Percentiles rank a stretch among this genome's conserved stretches.
These are phyloP conservation scores for Cylas formicarius DNA, from an alignment of 1,140 invertebrate genomes.

Conservation along the genomic window DNA sequence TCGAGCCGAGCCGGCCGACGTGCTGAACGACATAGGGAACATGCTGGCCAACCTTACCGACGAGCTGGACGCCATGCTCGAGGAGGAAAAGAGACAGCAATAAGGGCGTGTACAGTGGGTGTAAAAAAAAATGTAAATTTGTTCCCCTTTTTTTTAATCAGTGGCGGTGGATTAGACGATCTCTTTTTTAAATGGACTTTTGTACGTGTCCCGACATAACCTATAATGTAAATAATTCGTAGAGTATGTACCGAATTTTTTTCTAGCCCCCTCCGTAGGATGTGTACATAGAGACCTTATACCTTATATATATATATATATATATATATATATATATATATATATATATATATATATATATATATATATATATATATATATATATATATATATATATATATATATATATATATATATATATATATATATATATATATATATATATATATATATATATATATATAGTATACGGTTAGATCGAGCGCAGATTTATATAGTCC, in stretches of 20 bases:
- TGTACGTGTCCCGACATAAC: not conserved
- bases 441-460: too few relatives aligned
- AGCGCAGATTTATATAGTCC: too few relatives aligned
- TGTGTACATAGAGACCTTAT: not conserved
- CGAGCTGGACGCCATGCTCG: slow-evolving; percentile 89
- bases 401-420: too few relatives aligned
- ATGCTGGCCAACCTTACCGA: slow-evolving; percentile 92
- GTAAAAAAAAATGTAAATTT: slow-evolving; percentile 23
- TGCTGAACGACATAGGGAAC: slow-evolving; percentile 93
- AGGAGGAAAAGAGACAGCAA: slow-evolving; percentile 73
- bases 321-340: too few relatives aligned
- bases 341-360: too few relatives aligned
- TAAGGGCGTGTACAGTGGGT: slow-evolving; percentile 23
- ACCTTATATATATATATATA: too few relatives aligned
- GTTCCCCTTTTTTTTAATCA: slow-evolving; percentile 2
- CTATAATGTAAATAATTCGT: not conserved
- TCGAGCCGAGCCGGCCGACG: slow-evolving; percentile 71
- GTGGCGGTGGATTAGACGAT: too few relatives aligned
- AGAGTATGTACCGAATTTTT: not conserved
- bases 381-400: too few relatives aligned
- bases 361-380: too few relatives aligned
- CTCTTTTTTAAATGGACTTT: not conserved
- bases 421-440: too few relatives aligned
- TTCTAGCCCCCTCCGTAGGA: not conserved
- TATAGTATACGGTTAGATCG: too few relatives aligned